Evolutionary conservation across 2,888 invertebrate genomes (phyloP).

Genomic region (Phasia obesa): DNA sequence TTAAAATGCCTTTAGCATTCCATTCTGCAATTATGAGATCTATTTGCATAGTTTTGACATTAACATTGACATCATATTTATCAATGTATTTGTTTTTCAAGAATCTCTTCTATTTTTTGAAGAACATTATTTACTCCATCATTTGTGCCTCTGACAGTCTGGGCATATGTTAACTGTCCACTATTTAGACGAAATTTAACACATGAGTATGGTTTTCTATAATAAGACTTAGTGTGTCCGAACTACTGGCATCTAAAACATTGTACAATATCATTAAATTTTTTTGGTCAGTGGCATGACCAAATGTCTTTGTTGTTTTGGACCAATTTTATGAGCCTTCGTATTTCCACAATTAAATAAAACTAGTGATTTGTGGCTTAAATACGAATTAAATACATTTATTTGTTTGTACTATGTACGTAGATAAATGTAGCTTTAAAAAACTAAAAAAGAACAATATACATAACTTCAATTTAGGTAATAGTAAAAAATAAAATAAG

Average conservation of each 20-base stretch:
- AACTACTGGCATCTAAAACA: conserved; percentile 52
- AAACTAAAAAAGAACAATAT: no score
- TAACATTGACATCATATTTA: conserved; percentile 51
- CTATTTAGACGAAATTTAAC: conserved; percentile 35
- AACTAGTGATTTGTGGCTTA: no score
- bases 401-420: no score
- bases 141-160: conserved; percentile 9
- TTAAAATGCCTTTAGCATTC: conserved; percentile 54
- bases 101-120: conserved; percentile 36
- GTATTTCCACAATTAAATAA: no score
- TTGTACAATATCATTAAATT: conserved; percentile 40
- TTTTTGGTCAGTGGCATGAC: conserved; percentile 20
- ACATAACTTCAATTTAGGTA: no score
- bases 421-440: not conserved
- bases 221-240: conserved; percentile 45
- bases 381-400: no score
- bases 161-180: conserved; percentile 5
- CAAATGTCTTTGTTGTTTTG: not conserved
- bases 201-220: conserved; percentile 33
- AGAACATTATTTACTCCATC: conserved; percentile 17
- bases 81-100: conserved; percentile 46
- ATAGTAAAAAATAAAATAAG: no score
- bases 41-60: conserved; percentile 61
- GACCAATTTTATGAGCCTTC: no score
- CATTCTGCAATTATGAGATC: conserved; percentile 50